phyloP scores from a whole-genome alignment of 2,113 vertebrate species.

The Aegithalos caudatus region DNA sequence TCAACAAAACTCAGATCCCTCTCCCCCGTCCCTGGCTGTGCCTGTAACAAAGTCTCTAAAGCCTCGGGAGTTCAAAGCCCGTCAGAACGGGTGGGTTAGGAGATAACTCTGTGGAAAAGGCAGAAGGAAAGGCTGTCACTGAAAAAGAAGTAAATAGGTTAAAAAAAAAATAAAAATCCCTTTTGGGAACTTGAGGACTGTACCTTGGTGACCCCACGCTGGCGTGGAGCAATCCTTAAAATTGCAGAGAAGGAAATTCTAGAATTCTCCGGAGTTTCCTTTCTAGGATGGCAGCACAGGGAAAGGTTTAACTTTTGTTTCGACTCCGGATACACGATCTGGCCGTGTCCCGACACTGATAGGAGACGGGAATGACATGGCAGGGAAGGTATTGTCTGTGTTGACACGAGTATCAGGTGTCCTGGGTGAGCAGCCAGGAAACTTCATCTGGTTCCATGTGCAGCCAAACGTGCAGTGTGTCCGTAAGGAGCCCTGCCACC shows the following conservation, averaged over 20 bases:
- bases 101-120: neutral
- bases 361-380: neutral
- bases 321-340: rapidly evolving
- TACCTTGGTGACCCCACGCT: rapidly evolving
- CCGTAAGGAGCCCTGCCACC: neutral
- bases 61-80: neutral
- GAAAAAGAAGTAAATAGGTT: neutral
- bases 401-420: neutral
- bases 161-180: neutral
- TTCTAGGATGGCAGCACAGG: neutral
- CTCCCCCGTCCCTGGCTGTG: neutral
- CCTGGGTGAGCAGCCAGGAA: neutral
- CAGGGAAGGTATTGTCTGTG: neutral
- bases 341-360: neutral
- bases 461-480: neutral
- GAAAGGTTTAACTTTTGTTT: neutral
- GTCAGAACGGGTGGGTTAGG: rapidly evolving
- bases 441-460: neutral
- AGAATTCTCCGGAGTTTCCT: neutral
- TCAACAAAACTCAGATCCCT: neutral
- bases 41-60: neutral
- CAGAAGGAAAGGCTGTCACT: neutral
- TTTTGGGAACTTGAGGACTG: neutral
- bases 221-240: neutral
- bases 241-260: neutral